phyloP scores from a whole-genome alignment of 2,113 vertebrate species.

The Ploceus nigricollis region DNA sequence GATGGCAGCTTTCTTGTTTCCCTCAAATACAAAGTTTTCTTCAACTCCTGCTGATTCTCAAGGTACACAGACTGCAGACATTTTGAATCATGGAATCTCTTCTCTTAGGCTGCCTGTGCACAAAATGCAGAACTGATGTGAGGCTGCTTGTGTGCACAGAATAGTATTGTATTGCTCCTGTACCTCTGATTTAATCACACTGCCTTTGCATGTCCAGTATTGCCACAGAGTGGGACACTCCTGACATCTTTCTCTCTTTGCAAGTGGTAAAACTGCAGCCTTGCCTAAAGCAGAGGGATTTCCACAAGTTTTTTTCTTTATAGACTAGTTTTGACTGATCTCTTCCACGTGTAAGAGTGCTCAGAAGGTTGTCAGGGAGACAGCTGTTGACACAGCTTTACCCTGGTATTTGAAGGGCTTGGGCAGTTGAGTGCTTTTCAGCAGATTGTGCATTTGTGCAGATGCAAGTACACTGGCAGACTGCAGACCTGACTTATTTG shows the following conservation, averaged over 20 bases:
- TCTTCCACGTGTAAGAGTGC: background rate
- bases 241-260: background rate
- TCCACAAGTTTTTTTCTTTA: background rate
- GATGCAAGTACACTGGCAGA: background rate
- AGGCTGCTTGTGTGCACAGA: background rate
- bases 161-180: background rate
- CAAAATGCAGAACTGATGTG: background rate
- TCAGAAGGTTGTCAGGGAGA: slow-evolving; percentile 25
- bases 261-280: background rate
- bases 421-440: background rate
- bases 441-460: background rate
- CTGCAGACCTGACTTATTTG: background rate
- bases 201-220: background rate
- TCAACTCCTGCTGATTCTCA: background rate
- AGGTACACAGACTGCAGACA: background rate
- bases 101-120: background rate
- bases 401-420: slow-evolving; percentile 16
- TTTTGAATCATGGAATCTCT: background rate
- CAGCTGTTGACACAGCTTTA: slow-evolving; percentile 24
- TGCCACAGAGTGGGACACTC: background rate
- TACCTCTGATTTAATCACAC: background rate
- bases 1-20: background rate
- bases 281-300: background rate
- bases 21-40: background rate
- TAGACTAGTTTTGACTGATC: background rate